Evolutionary conservation across 2,113 vertebrate genomes (phyloP).

Genomic region (Rhagologus leucostigma): DNA sequence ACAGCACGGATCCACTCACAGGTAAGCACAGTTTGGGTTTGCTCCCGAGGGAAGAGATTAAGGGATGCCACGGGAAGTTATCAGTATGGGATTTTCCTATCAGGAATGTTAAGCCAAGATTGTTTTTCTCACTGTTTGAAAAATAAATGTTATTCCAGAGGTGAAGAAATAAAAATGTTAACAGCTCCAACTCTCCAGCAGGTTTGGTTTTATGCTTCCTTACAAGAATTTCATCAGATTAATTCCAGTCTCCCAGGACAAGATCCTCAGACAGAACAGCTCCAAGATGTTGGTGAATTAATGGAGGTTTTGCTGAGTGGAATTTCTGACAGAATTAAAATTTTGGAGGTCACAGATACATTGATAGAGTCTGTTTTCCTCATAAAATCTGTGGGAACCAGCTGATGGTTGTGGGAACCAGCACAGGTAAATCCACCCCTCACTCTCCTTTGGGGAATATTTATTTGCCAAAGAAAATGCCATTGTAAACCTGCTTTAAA

Average conservation of each 20-base stretch:
- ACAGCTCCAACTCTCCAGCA: neutral
- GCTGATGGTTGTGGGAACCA: neutral
- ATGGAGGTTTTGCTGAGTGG: neutral
- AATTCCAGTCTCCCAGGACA: neutral
- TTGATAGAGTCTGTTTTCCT: neutral
- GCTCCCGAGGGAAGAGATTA: neutral
- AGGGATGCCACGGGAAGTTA: neutral
- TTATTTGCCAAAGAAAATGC: neutral
- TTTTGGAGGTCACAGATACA: neutral
- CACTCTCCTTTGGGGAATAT: neutral
- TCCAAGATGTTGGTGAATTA: neutral
- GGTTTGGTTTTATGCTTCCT: neutral
- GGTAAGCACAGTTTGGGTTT: neutral
- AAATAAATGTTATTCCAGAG: neutral
- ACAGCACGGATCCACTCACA: neutral
- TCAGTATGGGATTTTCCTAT: neutral
- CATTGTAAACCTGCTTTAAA: neutral
- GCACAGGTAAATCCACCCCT: neutral
- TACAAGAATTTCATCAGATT: neutral
- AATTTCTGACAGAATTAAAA: neutral
- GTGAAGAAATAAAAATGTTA: neutral
- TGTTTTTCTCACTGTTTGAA: neutral
- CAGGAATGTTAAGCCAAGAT: neutral
- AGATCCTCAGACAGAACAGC: neutral
- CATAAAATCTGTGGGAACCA: neutral